Evolutionary conservation across 2,888 invertebrate genomes (phyloP).

Genomic region (Acleris holmiana): DNA sequence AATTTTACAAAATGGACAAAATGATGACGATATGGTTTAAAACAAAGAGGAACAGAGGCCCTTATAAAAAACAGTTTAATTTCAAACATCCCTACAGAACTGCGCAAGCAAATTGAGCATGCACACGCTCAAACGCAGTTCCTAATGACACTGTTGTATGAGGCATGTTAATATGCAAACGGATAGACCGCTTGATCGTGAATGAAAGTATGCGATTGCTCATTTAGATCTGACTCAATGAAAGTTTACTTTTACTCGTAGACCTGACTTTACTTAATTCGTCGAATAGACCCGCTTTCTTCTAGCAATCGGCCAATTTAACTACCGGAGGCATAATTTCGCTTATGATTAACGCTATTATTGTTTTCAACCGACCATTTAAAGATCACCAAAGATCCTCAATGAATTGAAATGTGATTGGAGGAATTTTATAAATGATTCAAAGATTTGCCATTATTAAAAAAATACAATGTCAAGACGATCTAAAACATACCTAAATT

Average conservation of each 20-base stretch:
- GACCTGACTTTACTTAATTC: constrained; percentile 34
- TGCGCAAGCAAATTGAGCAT: not conserved
- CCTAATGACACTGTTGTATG: constrained; percentile 4
- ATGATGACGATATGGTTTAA: no score
- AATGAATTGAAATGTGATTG: not conserved
- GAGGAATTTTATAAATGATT: not conserved
- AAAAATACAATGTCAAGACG: no score
- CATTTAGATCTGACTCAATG: constrained; percentile 36
- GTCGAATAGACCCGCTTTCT: constrained; percentile 37
- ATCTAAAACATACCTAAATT: no score
- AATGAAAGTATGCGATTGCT: constrained; percentile 38
- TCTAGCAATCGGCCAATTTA: constrained; percentile 20
- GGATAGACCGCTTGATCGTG: constrained; percentile 27
- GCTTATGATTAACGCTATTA: constrained; percentile 1
- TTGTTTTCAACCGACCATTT: not conserved
- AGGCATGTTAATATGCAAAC: constrained; percentile 20
- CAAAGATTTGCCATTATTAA: no score
- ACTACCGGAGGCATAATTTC: constrained; percentile 16
- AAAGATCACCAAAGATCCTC: not conserved
- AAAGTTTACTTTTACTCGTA: constrained; percentile 36
- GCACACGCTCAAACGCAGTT: not conserved
- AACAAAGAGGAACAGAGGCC: no score
- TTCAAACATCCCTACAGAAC: no score
- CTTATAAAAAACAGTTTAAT: no score
- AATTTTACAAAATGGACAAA: no score